Conservation (phyloP, 2,113 vertebrate species). For the Thalassoma bifasciatum region DNA sequence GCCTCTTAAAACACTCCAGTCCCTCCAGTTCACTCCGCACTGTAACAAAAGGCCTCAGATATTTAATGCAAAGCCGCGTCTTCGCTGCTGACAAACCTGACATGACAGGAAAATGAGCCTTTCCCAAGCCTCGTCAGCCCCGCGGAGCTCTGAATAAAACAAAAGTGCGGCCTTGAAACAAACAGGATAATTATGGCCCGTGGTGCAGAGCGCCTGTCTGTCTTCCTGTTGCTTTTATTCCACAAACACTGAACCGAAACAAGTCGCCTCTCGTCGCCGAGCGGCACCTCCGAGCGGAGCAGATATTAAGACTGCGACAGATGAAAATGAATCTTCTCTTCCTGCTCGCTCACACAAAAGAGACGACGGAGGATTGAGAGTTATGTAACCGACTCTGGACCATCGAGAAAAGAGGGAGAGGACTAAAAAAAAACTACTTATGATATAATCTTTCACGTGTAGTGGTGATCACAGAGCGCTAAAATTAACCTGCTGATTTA, state of each 20-base stretch:
- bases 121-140: conserved; percentile 64
- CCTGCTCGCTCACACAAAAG: conserved; percentile 1
- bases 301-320: conserved; percentile 53
- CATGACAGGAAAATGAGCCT: conserved; percentile 74
- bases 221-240: conserved; percentile 62
- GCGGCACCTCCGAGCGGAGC: conserved; percentile 36
- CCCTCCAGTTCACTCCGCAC: conserved; percentile 13
- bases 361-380: conserved; percentile 28
- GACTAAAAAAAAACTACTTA: not conserved
- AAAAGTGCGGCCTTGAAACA: conserved; percentile 73
- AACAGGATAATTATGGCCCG: conserved; percentile 82
- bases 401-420: not conserved
- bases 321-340: conserved; percentile 39
- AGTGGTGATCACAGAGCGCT: too few species aligned
- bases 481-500: too few species aligned
- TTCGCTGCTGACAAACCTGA: conserved; percentile 72
- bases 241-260: conserved; percentile 59
- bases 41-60: conserved; percentile 41
- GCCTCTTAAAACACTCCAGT: conserved; percentile 5
- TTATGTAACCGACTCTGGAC: conserved; percentile 37
- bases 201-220: conserved; percentile 56
- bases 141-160: conserved; percentile 78
- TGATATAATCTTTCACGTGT: too few species aligned
- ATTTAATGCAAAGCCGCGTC: conserved; percentile 57
- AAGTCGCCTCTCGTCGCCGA: conserved; percentile 53